These are phyloP conservation scores for Ptychoptera contaminata DNA, from an alignment of 2,888 invertebrate genomes.

Conservation along the genomic window DNA sequence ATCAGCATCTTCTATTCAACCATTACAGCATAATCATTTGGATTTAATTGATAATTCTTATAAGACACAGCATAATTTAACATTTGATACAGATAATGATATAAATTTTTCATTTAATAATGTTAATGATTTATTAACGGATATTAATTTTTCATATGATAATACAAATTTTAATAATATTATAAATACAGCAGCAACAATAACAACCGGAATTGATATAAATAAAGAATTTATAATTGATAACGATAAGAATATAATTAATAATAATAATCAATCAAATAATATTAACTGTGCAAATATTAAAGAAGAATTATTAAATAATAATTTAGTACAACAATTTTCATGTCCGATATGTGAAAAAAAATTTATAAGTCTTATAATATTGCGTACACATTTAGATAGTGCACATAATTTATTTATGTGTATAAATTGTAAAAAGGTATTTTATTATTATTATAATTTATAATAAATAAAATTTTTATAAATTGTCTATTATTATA, in stretches of 20 bases:
- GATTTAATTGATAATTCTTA: not conserved
- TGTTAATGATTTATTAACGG: too few relatives aligned
- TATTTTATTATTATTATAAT: conserved; percentile 4
- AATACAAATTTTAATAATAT: too few relatives aligned
- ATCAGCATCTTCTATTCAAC: not conserved
- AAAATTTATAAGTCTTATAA: conserved; percentile 12
- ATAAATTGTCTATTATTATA: not conserved
- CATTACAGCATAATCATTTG: not conserved
- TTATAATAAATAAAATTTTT: not conserved
- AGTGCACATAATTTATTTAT: conserved; percentile 13
- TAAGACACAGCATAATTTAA: not conserved
- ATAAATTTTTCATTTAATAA: too few relatives aligned
- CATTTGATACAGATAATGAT: too few relatives aligned
- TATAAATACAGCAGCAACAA: too few relatives aligned
- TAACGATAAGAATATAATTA: not conserved
- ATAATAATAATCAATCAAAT: not conserved
- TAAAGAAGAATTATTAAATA: conserved; percentile 5
- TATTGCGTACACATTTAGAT: conserved; percentile 14
- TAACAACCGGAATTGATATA: too few relatives aligned
- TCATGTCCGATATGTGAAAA: conserved; percentile 14
- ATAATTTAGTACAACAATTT: conserved; percentile 6
- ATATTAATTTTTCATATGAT: too few relatives aligned
- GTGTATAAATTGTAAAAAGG: conserved; percentile 10
- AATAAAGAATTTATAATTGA: not conserved
- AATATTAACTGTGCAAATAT: not conserved